A percentile compares a stretch with the other conserved stretches of the same genome.
Conservation (phyloP, 2,888 invertebrate species). For the Zygaena filipendulae region DNA sequence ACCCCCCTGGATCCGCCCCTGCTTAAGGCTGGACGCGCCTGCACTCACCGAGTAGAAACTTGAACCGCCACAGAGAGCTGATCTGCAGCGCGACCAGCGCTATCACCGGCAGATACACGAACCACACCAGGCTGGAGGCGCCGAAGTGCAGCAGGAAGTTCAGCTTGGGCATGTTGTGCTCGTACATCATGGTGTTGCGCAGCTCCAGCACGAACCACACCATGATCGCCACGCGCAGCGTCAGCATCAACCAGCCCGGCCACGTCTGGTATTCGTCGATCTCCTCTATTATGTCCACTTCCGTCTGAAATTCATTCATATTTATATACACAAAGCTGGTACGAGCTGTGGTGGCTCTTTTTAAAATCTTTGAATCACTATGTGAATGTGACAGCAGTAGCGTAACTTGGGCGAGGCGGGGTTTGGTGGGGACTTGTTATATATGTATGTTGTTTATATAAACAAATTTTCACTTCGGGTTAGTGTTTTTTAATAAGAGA, state of each 20-base stretch:
- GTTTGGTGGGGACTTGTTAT: no score
- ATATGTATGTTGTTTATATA: no score
- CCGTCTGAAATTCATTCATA: slow-evolving; percentile 86
- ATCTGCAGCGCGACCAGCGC: slow-evolving; percentile 94
- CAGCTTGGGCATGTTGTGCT: slow-evolving; percentile 74
- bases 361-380: neutral
- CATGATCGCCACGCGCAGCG: slow-evolving; percentile 87
- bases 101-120: slow-evolving; percentile 95
- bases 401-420: no score
- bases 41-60: slow-evolving; percentile 87
- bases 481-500: no score
- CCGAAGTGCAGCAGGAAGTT: slow-evolving; percentile 97
- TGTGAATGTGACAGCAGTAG: no score
- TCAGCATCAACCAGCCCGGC: slow-evolving; percentile 95
- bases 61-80: slow-evolving; percentile 95
- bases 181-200: slow-evolving; percentile 64
- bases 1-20: no score
- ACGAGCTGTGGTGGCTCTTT: no score
- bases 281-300: slow-evolving; percentile 95
- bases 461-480: no score
- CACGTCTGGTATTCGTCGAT: slow-evolving; percentile 97
- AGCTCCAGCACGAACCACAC: slow-evolving; percentile 86
- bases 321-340: neutral
- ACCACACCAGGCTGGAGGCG: slow-evolving; percentile 98
- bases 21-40: no score